Evolutionary conservation across 2,113 vertebrate genomes (phyloP), one percentile per base, ranked within the genome.

Genomic region (Pteronura brasiliensis): DNA sequence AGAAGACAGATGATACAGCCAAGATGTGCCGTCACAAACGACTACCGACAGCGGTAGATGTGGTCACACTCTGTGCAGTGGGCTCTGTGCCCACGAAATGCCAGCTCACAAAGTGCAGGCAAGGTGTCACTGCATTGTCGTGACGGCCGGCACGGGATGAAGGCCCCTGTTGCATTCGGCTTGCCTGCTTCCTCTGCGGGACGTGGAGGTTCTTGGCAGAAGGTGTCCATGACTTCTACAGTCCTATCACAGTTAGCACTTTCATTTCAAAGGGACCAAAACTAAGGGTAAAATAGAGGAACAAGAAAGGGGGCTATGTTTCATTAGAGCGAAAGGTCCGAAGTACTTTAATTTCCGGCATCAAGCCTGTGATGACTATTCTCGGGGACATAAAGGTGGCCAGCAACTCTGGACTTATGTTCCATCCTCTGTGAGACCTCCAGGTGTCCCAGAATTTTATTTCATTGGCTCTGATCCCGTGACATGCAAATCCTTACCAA

Each of bases 81-180:
- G 49, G 77, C 36, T 1, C 0, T 3, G 31, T 12, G 25, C 47
- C 63, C 47, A 12, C 5, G 27, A 4, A 57, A 65, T 0, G 27
- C 6, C 11, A 31, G 29, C 34, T 36, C 61, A 9, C 4, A 1
- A 36, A 15, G 11, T 1, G 4, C 6, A 6, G n/a, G 34, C 36
- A 21, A 80, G n/a, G 0, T 18, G 69, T 31, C 18, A 0, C 0
- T 3, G 57, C 7, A 0, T 31, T 44, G 1, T 9, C 34, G 49
- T 29, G 57, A 11, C 1, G 8, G n/a, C 65, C 4, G 4, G 61
- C 42, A 31, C 4, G 1, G 0, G 69, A 21, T 36, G 23, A 36
- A 47, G 4, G 67, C 6, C 9, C 79, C 72, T 11, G n/a, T 0
- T 69, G n/a, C 31, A 3, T 52, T 67, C 4, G 0, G n/a, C 25